A percentile compares a stretch with the other conserved stretches of the same genome.
Evolutionary conservation across 1,140 invertebrate species (phyloP).

Genomic region (Drosophila parabipectinata): DNA sequence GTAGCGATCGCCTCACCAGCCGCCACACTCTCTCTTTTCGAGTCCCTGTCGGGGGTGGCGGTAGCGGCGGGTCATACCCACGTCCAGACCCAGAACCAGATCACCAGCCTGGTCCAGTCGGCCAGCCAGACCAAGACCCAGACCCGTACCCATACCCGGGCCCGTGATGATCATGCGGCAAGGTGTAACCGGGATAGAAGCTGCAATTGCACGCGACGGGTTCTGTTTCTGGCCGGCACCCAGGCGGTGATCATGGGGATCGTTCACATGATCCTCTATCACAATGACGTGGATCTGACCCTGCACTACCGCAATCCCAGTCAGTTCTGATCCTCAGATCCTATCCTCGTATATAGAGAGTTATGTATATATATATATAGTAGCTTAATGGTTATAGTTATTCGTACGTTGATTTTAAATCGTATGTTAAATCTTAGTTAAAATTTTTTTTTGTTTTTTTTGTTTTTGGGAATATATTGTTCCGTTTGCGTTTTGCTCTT

Average conservation of each 20-base stretch:
- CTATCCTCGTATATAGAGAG: background rate
- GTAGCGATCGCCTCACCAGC: background rate
- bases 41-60: background rate
- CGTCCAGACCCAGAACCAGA: background rate
- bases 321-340: slow-evolving; percentile 36
- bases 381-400: background rate
- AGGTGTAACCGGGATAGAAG: background rate
- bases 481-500: slow-evolving; percentile 8
- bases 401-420: background rate
- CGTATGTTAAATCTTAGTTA: background rate
- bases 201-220: background rate
- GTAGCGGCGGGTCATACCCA: background rate
- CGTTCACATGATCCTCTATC: slow-evolving; percentile 19
- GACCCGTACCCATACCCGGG: no score
- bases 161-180: background rate
- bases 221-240: slow-evolving; percentile 9
- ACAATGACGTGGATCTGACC: slow-evolving; percentile 34
- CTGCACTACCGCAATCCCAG: slow-evolving; percentile 27
- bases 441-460: no score
- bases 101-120: background rate
- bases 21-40: background rate
- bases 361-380: background rate
- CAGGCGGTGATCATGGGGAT: slow-evolving; percentile 24
- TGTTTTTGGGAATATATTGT: background rate
- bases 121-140: no score